phyloP scores from a whole-genome alignment of 2,888 invertebrate species.

The Dasypogon diadema region DNA sequence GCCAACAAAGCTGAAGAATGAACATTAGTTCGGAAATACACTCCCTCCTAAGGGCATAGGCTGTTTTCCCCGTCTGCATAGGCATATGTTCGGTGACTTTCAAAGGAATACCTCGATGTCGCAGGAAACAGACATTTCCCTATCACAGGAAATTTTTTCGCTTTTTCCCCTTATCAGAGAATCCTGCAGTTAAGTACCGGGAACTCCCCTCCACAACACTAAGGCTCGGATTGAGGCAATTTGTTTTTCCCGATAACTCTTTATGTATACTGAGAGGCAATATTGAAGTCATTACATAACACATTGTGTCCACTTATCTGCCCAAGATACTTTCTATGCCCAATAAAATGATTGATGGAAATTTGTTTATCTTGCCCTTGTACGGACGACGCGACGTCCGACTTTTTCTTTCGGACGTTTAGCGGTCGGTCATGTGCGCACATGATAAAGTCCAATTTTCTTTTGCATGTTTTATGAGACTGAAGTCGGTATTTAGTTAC shows the following conservation, averaged over 20 bases:
- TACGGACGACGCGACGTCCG: no score
- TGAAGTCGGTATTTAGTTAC: no score
- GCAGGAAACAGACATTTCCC: conserved; percentile 38
- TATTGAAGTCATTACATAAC: conserved; percentile 2
- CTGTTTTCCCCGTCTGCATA: background rate
- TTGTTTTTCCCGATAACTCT: conserved; percentile 38
- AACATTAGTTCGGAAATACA: conserved; percentile 34
- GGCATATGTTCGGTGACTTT: no score
- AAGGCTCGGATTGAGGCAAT: conserved; percentile 1
- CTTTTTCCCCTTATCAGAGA: conserved; percentile 19
- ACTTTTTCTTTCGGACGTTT: no score
- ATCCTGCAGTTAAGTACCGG: no score
- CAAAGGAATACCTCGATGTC: conserved; percentile 2
- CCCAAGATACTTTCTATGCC: background rate
- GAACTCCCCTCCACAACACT: no score
- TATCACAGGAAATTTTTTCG: conserved; percentile 24
- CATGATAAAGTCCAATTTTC: no score
- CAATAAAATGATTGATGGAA: conserved; percentile 35
- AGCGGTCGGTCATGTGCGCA: no score
- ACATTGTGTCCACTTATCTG: conserved; percentile 42
- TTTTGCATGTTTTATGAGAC: no score
- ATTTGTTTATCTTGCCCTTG: background rate
- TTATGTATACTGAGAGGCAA: conserved; percentile 32
- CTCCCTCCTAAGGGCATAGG: conserved; percentile 18
- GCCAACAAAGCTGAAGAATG: conserved; percentile 25